phyloP scores from a whole-genome alignment of 2,888 invertebrate genomes.

The Galerucella calmariensis region DNA sequence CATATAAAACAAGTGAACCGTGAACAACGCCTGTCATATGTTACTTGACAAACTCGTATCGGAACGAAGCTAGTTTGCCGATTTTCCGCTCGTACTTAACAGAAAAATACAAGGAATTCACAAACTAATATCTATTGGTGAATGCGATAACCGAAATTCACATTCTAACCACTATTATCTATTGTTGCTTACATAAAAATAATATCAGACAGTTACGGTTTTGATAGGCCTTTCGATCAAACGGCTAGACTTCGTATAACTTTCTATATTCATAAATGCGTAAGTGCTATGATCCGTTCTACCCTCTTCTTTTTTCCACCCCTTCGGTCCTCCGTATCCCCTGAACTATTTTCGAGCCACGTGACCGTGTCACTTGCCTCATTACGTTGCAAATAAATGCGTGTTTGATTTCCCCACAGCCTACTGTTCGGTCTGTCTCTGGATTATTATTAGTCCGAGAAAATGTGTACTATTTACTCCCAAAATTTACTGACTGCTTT shows the following conservation, averaged over 20 bases:
- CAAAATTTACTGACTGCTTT: no score
- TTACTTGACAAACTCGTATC: constrained; percentile 33
- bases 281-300: constrained; percentile 40
- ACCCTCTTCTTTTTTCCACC: constrained; percentile 31
- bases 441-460: constrained; percentile 6
- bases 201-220: background rate
- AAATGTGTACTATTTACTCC: background rate
- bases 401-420: constrained; percentile 50
- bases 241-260: background rate
- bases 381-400: constrained; percentile 55
- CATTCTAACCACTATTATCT: background rate
- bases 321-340: constrained; percentile 34
- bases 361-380: constrained; percentile 54
- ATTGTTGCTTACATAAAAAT: background rate
- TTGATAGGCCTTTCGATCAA: background rate
- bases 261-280: constrained; percentile 41
- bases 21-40: constrained; percentile 45
- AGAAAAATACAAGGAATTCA: constrained; percentile 34
- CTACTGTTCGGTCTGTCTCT: constrained; percentile 24
- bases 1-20: constrained; percentile 40
- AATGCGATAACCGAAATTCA: background rate
- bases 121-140: background rate
- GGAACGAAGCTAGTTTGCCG: constrained; percentile 32
- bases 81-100: constrained; percentile 44
- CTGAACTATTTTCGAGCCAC: constrained; percentile 42